phyloP scores from a whole-genome alignment of 2,888 invertebrate genomes.

The Melanotus villosus region DNA sequence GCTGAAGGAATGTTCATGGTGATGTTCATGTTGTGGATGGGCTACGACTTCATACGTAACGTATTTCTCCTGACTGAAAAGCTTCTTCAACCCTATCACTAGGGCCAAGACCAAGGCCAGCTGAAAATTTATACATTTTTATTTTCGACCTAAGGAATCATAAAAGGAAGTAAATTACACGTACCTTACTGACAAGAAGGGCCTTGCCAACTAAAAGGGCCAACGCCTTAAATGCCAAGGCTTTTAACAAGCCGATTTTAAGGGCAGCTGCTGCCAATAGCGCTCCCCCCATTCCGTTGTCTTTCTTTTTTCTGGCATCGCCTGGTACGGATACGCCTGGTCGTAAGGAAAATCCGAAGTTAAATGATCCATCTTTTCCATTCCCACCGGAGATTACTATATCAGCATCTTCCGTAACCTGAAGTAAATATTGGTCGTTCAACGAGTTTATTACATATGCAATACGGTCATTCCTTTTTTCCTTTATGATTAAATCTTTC shows the following conservation, averaged over 20 bases:
- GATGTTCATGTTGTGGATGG: slow-evolving; percentile 77
- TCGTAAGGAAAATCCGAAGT: slow-evolving; percentile 78
- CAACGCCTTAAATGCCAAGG: slow-evolving; percentile 84
- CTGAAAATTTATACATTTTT: slow-evolving; percentile 55
- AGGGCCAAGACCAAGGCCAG: slow-evolving; percentile 85
- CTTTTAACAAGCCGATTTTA: slow-evolving; percentile 86
- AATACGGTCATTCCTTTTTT: too few species aligned
- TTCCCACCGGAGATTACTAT: slow-evolving; percentile 81
- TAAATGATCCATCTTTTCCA: slow-evolving; percentile 77
- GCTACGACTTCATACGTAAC: slow-evolving; percentile 85
- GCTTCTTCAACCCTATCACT: slow-evolving; percentile 86
- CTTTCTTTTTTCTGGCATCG: slow-evolving; percentile 70
- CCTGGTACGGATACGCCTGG: slow-evolving; percentile 59
- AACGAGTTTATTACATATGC: background rate
- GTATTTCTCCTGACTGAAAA: slow-evolving; percentile 82
- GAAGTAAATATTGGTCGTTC: slow-evolving; percentile 39
- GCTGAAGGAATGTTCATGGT: slow-evolving; percentile 69
- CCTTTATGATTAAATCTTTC: too few species aligned
- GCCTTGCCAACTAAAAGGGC: slow-evolving; percentile 89
- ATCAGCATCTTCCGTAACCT: slow-evolving; percentile 83
- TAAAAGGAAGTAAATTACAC: slow-evolving; percentile 22
- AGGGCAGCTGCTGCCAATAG: slow-evolving; percentile 83
- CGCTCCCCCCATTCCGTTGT: slow-evolving; percentile 75
- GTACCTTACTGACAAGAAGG: slow-evolving; percentile 82
- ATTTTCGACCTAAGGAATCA: too few species aligned